phyloP scores from a whole-genome alignment of 2,888 invertebrate genomes.

The Nymphalis c-album region DNA sequence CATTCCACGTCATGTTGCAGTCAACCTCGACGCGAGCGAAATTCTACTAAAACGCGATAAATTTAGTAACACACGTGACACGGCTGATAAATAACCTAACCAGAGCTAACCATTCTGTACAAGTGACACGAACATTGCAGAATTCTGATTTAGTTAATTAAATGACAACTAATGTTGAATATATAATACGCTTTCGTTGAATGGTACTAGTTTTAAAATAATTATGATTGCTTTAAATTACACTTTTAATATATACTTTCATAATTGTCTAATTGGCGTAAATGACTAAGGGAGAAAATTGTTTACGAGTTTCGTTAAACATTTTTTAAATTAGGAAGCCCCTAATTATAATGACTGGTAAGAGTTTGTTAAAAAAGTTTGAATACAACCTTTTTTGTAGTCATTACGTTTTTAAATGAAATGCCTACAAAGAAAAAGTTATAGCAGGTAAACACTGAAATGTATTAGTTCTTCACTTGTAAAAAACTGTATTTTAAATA shows the following conservation, averaged over 20 bases:
- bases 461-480: not conserved
- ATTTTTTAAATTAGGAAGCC: not conserved
- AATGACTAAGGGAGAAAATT: not conserved
- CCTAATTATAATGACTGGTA: slow-evolving; percentile 3
- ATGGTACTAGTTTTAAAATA: not conserved
- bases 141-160: slow-evolving; percentile 43
- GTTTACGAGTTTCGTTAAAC: not conserved
- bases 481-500: not conserved
- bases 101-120: slow-evolving; percentile 32
- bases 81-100: slow-evolving; percentile 55
- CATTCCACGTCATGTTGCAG: slow-evolving; percentile 38
- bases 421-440: too few species aligned
- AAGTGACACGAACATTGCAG: slow-evolving; percentile 36
- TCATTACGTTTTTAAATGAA: not conserved
- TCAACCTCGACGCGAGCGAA: slow-evolving; percentile 37
- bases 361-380: not conserved
- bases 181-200: not conserved
- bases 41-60: slow-evolving; percentile 54
- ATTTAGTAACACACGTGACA: slow-evolving; percentile 62
- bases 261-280: slow-evolving; percentile 1
- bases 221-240: too few species aligned
- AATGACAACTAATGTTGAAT: slow-evolving; percentile 30
- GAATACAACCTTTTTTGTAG: not conserved
- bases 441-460: too few species aligned
- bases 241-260: not conserved